Base-by-base conservation (phyloP, 2,113 vertebrate genomes). In the Austrofundulus limnaeus region DNA sequence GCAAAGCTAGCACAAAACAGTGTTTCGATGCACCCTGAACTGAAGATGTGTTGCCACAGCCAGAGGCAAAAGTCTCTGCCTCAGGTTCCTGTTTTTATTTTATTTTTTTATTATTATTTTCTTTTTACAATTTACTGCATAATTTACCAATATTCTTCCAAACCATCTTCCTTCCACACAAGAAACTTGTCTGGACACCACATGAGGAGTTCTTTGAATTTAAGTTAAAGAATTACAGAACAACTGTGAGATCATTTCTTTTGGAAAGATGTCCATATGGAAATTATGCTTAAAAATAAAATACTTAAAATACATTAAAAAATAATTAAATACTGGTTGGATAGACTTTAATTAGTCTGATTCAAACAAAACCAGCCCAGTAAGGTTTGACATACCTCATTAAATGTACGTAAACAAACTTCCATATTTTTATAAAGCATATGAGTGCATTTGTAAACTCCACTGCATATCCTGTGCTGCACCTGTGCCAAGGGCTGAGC, bases 401-500 rank as follows among this genome's bases (percentile, higher is more conserved):
- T 24, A 21, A 31, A 10, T 21, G 45, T 19, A 16, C 19, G n/a
- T n/a, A 52, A 19, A 15, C 20, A 34, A 20, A 25, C 50, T 42
- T 24, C 21, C 37, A 66, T 12, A 38, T 52, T 42, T 37, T 3
- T 3, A 2, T 1, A 20, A 45, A 2, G 14, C 23, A 46, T 49
- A n/a, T 0, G 21, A 70, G 71, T 61, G 48, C 51, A 74, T 78
- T 63, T 25, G 25, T 4, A 42, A 59, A 57, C 63, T 19, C 19
- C 8, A 0, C 34, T 25, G 56, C 37, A 0, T 57, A 49, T 55
- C 52, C 50, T 11, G 43, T 1, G 42, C 83, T 88, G 87, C 94
- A 95, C 94, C 95, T 96, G 95, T 88, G 91, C 86, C 21, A 87
- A 81, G 23, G 63, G 67, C 70, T 66, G 86, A 82, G 91, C 94